These are phyloP conservation scores for Chionis minor DNA, from an alignment of 2,113 vertebrate genomes.

Conservation along the genomic window DNA sequence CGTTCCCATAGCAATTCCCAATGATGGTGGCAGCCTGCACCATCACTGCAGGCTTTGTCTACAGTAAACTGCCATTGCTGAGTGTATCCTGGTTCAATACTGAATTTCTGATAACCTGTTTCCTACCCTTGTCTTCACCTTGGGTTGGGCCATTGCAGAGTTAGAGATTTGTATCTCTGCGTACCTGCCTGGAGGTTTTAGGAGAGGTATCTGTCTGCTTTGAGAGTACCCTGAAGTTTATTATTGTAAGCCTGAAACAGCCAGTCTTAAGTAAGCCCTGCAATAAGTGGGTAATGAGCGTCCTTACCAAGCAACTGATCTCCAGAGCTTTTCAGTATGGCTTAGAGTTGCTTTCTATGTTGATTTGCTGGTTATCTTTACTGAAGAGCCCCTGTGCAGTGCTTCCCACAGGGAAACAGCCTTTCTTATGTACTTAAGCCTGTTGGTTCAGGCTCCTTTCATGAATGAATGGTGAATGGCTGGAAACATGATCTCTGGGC, in stretches of 20 bases:
- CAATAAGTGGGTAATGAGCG: background rate
- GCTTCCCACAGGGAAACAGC: background rate
- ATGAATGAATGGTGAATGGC: background rate
- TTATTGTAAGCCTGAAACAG: background rate
- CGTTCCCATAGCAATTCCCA: constrained; percentile 64
- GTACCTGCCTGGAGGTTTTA: background rate
- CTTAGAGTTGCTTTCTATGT: background rate
- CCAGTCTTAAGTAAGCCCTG: background rate
- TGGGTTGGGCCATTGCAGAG: constrained; percentile 38
- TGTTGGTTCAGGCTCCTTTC: background rate
- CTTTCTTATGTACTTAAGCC: background rate
- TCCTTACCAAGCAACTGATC: background rate
- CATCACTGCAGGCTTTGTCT: constrained; percentile 61
- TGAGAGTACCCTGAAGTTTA: background rate
- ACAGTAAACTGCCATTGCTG: constrained; percentile 76
- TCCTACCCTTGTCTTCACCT: constrained; percentile 56
- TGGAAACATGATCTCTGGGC: background rate
- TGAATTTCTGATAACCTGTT: constrained; percentile 64
- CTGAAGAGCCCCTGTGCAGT: background rate
- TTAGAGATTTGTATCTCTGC: background rate
- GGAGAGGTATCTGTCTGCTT: background rate
- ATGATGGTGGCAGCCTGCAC: constrained; percentile 54
- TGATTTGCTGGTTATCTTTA: background rate
- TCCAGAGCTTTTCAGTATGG: background rate
- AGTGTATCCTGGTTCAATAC: constrained; percentile 71